Evolutionary conservation across 1,140 invertebrate species (phyloP), one percentile per base, ranked within the genome.

Genomic region (Phthorimaea operculella): DNA sequence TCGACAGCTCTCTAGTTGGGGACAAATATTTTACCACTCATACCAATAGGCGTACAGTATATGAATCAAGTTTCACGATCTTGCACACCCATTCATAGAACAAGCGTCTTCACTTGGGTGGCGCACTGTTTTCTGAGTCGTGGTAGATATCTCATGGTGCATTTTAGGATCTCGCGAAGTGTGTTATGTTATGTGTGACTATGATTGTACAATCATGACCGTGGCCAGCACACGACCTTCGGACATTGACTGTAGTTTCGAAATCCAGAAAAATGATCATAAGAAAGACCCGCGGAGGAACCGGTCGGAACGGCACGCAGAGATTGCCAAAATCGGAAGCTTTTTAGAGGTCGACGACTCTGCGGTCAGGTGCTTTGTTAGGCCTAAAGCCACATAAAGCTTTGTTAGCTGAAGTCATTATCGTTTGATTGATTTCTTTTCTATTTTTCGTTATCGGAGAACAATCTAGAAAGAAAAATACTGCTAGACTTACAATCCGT

Each of bases 1-100:
- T 44, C 59, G 55, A 61, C 55, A 61, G 52, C 21, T 21, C 28
- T 45, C 47, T 54, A 60, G 49, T 9, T 44, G 33, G n/a, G 34
- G 18, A 51, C 45, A 55, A 55, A 55, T 45, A 48, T 49, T 55
- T 49, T 11, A 47, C 44, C n/a, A 47, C 44, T 47, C 15, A 9
- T 10, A 39, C 36, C 36, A 39, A 39, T n/a, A n/a, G 36, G 36
- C 10, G 36, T 39, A 39, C 36, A 39, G 36, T n/a, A 3, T 39
- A 39, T n/a, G n/a, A 39, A 10, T 4, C 36, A n/a, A 39, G 36
- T 39, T 39, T 39, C n/a, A 39, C 36, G 10, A n/a, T 39, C 36
- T n/a, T 39, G 3, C n/a, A 39, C 36, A 9, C 10, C 10, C 36
- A 39, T 39, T 39, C 36, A 39, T n/a, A 39, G n/a, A 39, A 39